phyloP scores from a whole-genome alignment of 2,888 invertebrate genomes.

The Andrena praecox region DNA sequence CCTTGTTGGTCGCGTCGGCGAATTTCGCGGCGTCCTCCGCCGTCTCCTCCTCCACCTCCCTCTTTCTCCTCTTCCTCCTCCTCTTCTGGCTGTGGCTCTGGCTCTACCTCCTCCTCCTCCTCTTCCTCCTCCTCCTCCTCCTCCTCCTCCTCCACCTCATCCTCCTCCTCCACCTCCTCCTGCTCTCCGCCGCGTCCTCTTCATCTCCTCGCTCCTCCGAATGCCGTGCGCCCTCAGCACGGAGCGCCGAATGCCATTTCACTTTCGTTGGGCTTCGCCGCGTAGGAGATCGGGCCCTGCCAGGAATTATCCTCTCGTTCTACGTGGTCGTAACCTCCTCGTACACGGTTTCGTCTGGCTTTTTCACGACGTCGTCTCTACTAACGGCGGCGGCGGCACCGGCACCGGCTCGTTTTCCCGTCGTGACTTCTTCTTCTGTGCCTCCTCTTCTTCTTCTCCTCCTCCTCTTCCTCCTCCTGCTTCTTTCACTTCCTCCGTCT shows the following conservation, averaged over 20 bases:
- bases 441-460: slow-evolving; percentile 43
- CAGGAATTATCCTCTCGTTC: slow-evolving; percentile 80
- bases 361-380: slow-evolving; percentile 67
- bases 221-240: slow-evolving; percentile 81
- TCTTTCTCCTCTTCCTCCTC: slow-evolving; percentile 67
- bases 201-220: slow-evolving; percentile 78
- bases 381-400: slow-evolving; percentile 58
- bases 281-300: slow-evolving; percentile 82
- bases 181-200: slow-evolving; percentile 70
- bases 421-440: slow-evolving; percentile 65
- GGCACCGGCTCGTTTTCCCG: slow-evolving; percentile 67
- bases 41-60: slow-evolving; percentile 59
- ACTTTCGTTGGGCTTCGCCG: slow-evolving; percentile 85
- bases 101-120: slow-evolving; percentile 46
- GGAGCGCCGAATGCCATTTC: slow-evolving; percentile 84
- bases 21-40: slow-evolving; percentile 80
- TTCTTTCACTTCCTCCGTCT: slow-evolving; percentile 52
- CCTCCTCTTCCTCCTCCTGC: slow-evolving; percentile 51
- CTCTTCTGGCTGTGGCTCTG: slow-evolving; percentile 64
- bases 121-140: slow-evolving; percentile 67
- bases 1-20: slow-evolving; percentile 81
- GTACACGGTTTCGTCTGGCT: slow-evolving; percentile 72
- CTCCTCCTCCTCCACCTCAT: slow-evolving; percentile 58
- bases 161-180: slow-evolving; percentile 63
- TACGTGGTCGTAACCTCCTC: slow-evolving; percentile 73